phyloP scores from a whole-genome alignment of 2,113 vertebrate species.

The Limanda limanda region DNA sequence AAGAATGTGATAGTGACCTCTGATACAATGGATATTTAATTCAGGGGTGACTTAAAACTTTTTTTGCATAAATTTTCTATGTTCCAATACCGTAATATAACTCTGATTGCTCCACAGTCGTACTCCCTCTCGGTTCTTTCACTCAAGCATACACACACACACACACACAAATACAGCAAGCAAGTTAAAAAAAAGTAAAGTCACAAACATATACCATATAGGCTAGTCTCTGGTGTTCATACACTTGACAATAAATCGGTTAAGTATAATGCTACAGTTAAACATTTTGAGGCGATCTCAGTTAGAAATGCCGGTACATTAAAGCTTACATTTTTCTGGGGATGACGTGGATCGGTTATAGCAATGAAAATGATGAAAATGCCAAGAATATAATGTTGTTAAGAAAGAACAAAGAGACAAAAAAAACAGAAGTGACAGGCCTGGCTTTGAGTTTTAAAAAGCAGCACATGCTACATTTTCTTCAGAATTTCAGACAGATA shows the following conservation, averaged over 20 bases:
- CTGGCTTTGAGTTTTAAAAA: constrained; percentile 78
- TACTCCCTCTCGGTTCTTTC: constrained; percentile 75
- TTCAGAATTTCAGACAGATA: constrained; percentile 74
- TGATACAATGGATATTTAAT: constrained; percentile 85
- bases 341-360: constrained; percentile 76
- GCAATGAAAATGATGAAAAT: constrained; percentile 74
- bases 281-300: constrained; percentile 88
- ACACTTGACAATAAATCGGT: constrained; percentile 85
- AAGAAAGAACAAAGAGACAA: constrained; percentile 63
- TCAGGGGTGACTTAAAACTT: constrained; percentile 81
- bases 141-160: constrained; percentile 74
- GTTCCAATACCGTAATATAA: constrained; percentile 85
- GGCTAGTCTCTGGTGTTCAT: constrained; percentile 80
- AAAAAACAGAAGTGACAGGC: constrained; percentile 69
- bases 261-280: constrained; percentile 86
- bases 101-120: constrained; percentile 88
- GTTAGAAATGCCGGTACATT: constrained; percentile 89
- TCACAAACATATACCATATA: constrained; percentile 85
- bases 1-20: constrained; percentile 86
- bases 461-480: constrained; percentile 84
- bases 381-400: constrained; percentile 75
- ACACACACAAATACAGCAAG: constrained; percentile 84
- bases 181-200: constrained; percentile 76
- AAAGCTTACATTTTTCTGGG: constrained; percentile 91
- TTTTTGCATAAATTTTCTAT: constrained; percentile 85